These are phyloP conservation scores for Chironomus tentans DNA, from an alignment of 2,888 invertebrate genomes.

Conservation along the genomic window DNA sequence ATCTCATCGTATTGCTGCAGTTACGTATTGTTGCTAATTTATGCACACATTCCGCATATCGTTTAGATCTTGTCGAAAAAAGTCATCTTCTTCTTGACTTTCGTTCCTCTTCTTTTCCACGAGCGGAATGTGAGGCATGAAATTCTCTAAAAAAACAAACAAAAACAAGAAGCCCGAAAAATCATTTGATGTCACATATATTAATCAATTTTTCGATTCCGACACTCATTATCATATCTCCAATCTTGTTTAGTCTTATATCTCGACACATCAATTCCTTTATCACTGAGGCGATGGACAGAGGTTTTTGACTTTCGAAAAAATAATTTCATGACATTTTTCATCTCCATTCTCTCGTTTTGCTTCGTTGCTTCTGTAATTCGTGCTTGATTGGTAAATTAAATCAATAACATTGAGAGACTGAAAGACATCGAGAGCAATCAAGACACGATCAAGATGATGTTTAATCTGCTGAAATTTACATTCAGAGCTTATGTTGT, in stretches of 20 bases:
- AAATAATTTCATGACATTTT: neutral
- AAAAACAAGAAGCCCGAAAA: neutral
- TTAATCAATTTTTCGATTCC: neutral
- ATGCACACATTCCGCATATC: neutral
- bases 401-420: neutral
- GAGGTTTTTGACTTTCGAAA: slow-evolving; percentile 5
- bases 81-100: neutral
- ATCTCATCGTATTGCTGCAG: neutral
- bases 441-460: neutral
- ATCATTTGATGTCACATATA: slow-evolving; percentile 9
- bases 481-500: neutral
- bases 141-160: neutral
- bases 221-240: neutral
- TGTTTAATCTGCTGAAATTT: neutral
- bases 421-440: neutral
- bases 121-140: neutral
- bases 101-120: too few relatives aligned
- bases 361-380: neutral
- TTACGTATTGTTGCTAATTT: neutral
- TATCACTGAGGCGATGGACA: neutral
- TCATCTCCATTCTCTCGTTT: neutral
- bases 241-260: slow-evolving; percentile 6
- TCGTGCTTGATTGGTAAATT: slow-evolving; percentile 1
- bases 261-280: neutral
- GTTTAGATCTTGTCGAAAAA: neutral